phyloP scores from a whole-genome alignment of 2,797 vertebrate species.

The Tragelaphus eurycerus region DNA sequence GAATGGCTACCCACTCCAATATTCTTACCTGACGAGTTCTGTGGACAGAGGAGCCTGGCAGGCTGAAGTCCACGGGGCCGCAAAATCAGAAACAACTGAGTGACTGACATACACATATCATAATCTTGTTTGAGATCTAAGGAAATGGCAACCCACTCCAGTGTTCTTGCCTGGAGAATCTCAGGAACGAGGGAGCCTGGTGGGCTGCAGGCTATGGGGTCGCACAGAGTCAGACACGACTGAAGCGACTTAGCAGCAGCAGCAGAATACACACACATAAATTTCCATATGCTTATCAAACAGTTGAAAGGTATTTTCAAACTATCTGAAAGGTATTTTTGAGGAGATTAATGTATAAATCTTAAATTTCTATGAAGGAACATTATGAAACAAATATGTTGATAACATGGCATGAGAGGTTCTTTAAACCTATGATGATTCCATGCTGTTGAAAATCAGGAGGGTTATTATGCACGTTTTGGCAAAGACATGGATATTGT shows the following conservation, averaged over 20 bases:
- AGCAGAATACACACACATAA: not conserved
- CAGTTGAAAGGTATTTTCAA: not conserved
- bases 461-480: not conserved
- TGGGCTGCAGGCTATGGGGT: too few relatives aligned
- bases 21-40: not conserved
- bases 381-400: not conserved
- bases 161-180: too few relatives aligned
- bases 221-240: too few relatives aligned
- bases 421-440: not conserved
- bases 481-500: not conserved
- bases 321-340: not conserved
- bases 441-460: conserved; percentile 8
- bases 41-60: not conserved
- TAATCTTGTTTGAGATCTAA: not conserved
- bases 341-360: not conserved
- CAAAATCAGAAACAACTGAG: not conserved
- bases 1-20: not conserved
- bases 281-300: not conserved
- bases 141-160: too few relatives aligned
- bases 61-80: not conserved
- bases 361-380: not conserved
- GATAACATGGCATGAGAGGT: not conserved
- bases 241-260: too few relatives aligned
- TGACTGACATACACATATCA: not conserved
- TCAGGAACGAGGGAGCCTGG: too few relatives aligned